Base-by-base conservation (phyloP, 2,797 vertebrate genomes). In the Selene dorsalis region DNA sequence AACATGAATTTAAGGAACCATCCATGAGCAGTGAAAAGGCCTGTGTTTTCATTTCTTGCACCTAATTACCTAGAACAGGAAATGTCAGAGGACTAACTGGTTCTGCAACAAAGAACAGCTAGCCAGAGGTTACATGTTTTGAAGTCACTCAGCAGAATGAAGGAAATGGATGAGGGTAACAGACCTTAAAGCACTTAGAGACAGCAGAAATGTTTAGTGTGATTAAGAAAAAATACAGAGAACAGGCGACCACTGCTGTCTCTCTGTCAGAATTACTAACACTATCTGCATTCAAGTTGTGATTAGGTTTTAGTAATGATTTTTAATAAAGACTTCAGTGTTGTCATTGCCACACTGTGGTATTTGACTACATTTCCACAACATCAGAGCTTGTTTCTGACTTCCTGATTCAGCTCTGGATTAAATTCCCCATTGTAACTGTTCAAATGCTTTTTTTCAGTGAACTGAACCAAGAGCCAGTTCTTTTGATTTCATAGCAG, bases 181-280 rank as follows among this genome's bases (percentile, higher is more conserved):
- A 63, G 62, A 85, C 74, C 57, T 78, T 74, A 75, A 87, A 87
- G 79, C 84, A 88, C 83, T 83, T 77, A 73, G 6, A 84, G 80
- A 85, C 69, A 74, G 52, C 18, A 14, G 22, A 70, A 48, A 88
- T 86, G 77, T 66, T 82, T 64, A 67, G 22, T 53, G 16, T 17
- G 12, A 75, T n/a, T n/a, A n/a, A 41, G 10, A 26, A 63, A 61
- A 66, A 72, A 18, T 7, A 68, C 4, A 39, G 52, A 53, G 26
- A 73, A n/a, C n/a, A n/a, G n/a, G n/a, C n/a, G 47, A 56, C 13
- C 32, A 28, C 12, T 52, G 22, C 20, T 18, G 20, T 70, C 22
- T 28, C 4, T 52, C 24, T 28, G 13, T 17, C 28, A 13, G 22
- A 57, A 43, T 26, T 3, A 53, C 8, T 1, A 28, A 60, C 28